These are phyloP conservation scores for Patiria miniata DNA, from an alignment of 35 echinoderm and acorn worm species.

Conservation along the genomic window DNA sequence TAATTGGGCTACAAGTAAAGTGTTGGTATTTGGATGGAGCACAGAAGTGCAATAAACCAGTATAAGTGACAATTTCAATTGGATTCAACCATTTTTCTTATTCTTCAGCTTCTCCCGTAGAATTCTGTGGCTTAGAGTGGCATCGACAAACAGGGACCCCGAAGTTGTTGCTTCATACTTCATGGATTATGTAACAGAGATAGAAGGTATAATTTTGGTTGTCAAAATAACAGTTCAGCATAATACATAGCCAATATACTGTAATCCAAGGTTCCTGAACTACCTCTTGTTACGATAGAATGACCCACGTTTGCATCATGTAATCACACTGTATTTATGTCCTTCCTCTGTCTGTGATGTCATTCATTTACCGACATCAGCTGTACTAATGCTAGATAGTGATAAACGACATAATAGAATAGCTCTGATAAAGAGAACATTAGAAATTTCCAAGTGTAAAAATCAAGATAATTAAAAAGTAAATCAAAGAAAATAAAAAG, in stretches of 20 bases:
- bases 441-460: neutral
- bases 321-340: no score
- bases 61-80: neutral
- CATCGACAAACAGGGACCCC: neutral
- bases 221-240: neutral
- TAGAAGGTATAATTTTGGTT: neutral
- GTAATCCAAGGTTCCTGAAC: no score
- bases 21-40: neutral
- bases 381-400: no score
- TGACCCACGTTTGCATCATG: no score
- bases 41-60: neutral
- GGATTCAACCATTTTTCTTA: neutral
- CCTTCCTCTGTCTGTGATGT: neutral
- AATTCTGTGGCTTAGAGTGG: neutral
- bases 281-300: no score
- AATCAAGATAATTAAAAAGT: neutral
- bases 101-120: neutral
- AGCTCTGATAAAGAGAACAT: neutral
- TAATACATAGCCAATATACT: neutral
- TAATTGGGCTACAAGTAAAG: neutral
- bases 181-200: neutral
- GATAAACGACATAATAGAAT: no score
- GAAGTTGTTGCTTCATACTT: neutral
- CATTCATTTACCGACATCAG: neutral
- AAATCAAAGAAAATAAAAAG: neutral